Evolutionary conservation across 2,888 invertebrate genomes (phyloP).

Genomic region (Polydrusus tereticollis): DNA sequence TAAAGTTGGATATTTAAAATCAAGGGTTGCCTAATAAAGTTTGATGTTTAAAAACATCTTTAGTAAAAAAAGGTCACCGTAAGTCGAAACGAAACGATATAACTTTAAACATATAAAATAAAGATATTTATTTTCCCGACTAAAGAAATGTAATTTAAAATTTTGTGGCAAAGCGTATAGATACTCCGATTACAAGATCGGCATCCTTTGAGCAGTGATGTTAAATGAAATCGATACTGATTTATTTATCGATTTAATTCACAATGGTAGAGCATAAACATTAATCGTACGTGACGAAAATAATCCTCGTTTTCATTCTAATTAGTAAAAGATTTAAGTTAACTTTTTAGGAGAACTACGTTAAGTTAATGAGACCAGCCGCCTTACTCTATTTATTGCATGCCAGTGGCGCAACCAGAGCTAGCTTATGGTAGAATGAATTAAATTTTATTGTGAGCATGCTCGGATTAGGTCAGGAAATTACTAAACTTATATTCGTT

Average conservation of each 20-base stretch:
- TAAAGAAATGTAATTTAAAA: constrained; percentile 20
- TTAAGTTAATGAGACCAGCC: background rate
- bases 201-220: constrained; percentile 43
- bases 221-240: constrained; percentile 46
- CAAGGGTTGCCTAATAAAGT: too few species aligned
- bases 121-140: constrained; percentile 24
- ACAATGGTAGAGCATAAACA: constrained; percentile 43
- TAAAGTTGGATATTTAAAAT: too few species aligned
- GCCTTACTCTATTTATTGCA: background rate
- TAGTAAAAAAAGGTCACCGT: too few species aligned
- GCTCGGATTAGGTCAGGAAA: too few species aligned
- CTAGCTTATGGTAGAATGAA: too few species aligned
- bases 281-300: constrained; percentile 35
- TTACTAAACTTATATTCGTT: too few species aligned
- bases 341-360: background rate
- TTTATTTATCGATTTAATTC: constrained; percentile 48
- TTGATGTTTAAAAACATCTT: too few species aligned
- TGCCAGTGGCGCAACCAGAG: too few species aligned
- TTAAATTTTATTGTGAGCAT: too few species aligned
- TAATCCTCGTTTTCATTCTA: constrained; percentile 29
- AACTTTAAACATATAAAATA: constrained; percentile 14
- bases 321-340: constrained; percentile 29
- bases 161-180: constrained; percentile 12
- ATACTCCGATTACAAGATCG: constrained; percentile 31
- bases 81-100: constrained; percentile 8